Conservation (phyloP, 2,797 vertebrate species). For the Sus cebifrons region DNA sequence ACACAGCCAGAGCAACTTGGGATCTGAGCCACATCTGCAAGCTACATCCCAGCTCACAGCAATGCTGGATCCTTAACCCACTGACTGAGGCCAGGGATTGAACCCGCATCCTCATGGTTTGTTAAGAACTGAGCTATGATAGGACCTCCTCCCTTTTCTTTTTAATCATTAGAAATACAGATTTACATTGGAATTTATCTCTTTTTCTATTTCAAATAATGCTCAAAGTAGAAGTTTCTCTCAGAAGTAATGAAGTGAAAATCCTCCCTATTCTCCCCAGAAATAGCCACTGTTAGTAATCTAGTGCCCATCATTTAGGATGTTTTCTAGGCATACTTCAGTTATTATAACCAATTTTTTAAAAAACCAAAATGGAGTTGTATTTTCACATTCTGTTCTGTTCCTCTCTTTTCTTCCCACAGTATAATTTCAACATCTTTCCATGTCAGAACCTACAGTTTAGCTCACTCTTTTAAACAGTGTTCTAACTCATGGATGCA, state of each 20-base stretch:
- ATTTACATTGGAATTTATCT: background rate
- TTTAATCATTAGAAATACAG: background rate
- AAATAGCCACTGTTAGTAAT: background rate
- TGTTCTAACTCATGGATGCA: background rate
- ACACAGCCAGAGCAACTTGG: too few relatives aligned
- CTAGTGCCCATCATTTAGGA: background rate
- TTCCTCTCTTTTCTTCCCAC: background rate
- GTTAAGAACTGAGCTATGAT: too few relatives aligned
- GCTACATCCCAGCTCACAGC: too few relatives aligned
- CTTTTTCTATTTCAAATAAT: slow-evolving; percentile 30
- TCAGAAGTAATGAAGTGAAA: slow-evolving; percentile 1
- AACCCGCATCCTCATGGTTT: too few relatives aligned
- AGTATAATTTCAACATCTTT: background rate
- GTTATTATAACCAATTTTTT: background rate
- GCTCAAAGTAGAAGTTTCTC: background rate
- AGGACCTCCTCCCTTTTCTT: background rate
- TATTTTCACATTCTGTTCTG: slow-evolving; percentile 8
- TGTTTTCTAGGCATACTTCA: background rate
- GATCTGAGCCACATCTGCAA: too few relatives aligned
- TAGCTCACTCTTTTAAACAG: background rate
- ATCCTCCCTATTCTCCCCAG: background rate
- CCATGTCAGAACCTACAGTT: background rate
- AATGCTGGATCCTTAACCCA: too few relatives aligned
- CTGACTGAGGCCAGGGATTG: too few relatives aligned
- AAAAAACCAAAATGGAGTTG: background rate